These are phyloP conservation scores for Elanus axillaris DNA, from an alignment of 2,113 vertebrate genomes.

Conservation along the genomic window DNA sequence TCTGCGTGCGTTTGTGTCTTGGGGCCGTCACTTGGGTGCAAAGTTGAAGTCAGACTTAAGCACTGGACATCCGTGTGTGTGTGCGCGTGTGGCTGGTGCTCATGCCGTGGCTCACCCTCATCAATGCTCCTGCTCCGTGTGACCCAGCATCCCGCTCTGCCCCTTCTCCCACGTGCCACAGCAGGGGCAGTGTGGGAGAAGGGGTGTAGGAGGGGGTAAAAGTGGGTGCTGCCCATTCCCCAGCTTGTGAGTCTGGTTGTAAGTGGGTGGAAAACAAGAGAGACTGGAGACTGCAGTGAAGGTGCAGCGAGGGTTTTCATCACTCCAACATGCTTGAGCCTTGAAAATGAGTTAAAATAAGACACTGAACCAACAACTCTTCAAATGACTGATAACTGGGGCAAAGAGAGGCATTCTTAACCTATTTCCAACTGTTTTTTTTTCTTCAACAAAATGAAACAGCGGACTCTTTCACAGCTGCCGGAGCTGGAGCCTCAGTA, in stretches of 20 bases:
- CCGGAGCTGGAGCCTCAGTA: background rate
- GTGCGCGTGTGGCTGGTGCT: background rate
- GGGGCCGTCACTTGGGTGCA: background rate
- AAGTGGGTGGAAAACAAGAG: background rate
- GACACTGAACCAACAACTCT: background rate
- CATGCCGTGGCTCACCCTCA: background rate
- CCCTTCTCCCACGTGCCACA: background rate
- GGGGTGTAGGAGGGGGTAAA: background rate
- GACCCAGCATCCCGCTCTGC: background rate
- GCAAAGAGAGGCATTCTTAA: background rate
- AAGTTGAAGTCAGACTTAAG: background rate
- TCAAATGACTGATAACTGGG: background rate
- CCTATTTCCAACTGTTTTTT: background rate
- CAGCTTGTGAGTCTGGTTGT: background rate
- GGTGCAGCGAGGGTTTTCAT: background rate
- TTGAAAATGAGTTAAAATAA: conserved; percentile 8
- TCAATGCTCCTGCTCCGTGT: fast-evolving
- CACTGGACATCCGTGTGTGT: too few species aligned
- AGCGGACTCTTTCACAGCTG: conserved; percentile 1
- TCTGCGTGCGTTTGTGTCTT: background rate
- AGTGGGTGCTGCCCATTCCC: background rate
- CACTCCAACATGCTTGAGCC: background rate
- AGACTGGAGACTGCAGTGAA: background rate
- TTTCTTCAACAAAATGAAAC: background rate
- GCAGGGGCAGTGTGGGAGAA: background rate